Percentiles rank a stretch among this genome's conserved stretches.
phyloP scores from a whole-genome alignment of 2,113 vertebrate species.

The Brienomyrus longianalis region DNA sequence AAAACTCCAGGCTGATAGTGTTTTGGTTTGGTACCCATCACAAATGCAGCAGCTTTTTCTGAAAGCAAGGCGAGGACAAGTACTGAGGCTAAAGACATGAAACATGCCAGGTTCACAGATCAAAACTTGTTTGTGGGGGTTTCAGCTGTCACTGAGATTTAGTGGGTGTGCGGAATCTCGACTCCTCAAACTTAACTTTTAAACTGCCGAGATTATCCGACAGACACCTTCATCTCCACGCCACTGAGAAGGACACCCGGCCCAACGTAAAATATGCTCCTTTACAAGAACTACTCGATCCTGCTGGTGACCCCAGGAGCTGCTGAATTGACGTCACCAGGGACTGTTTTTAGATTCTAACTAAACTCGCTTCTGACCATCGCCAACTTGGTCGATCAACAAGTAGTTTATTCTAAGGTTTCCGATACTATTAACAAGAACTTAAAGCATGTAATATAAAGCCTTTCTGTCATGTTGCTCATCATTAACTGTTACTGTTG shows the following conservation, averaged over 20 bases:
- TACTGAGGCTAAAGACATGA: not conserved
- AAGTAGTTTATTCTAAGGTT: not conserved
- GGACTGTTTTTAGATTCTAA: not conserved
- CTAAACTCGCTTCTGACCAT: not conserved
- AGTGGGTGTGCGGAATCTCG: not conserved
- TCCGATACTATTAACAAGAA: not conserved
- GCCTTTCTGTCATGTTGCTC: not conserved
- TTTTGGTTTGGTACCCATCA: not conserved
- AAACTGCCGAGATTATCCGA: not conserved
- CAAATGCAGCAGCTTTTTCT: not conserved
- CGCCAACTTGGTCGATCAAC: not conserved
- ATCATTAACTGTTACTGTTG: not conserved
- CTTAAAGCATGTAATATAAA: not conserved
- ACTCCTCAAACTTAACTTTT: not conserved
- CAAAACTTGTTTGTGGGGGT: not conserved
- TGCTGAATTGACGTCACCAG: not conserved
- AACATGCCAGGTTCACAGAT: not conserved
- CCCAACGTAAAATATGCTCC: not conserved
- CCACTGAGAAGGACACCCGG: not conserved
- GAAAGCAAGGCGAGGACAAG: not conserved
- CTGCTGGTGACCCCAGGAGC: not conserved
- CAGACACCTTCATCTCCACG: not conserved
- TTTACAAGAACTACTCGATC: not conserved
- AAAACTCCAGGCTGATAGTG: not conserved
- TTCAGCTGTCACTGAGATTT: not conserved